Conservation (phyloP, 37 sponge, comb jelly and placozoan species). For the Halisarca cf. caerulea region DNA sequence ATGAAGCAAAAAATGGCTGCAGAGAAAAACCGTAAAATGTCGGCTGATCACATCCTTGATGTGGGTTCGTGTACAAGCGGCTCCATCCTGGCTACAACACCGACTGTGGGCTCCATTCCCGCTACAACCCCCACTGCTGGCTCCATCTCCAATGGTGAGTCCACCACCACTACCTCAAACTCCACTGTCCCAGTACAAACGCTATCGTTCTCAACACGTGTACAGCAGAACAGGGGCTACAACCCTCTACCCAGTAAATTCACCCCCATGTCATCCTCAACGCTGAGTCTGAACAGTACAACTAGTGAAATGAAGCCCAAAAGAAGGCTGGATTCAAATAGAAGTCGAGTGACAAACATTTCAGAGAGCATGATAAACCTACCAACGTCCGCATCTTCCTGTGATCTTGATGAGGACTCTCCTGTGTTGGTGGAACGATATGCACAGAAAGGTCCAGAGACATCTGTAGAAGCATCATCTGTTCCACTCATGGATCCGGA, state of each 20-base stretch:
- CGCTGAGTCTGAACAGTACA: neutral
- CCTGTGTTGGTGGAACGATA: slow-evolving; percentile 24
- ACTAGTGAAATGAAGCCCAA: slow-evolving; percentile 3
- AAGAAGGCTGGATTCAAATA: neutral
- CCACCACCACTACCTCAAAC: neutral
- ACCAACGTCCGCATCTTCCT: neutral
- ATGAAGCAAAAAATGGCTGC: neutral
- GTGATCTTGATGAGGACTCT: neutral
- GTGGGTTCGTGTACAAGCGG: neutral
- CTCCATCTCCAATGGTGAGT: neutral
- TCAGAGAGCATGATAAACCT: neutral
- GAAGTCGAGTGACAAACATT: neutral
- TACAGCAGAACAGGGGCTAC: neutral
- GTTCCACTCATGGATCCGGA: slow-evolving; percentile 20
- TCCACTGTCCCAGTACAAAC: neutral
- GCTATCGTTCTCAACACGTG: neutral
- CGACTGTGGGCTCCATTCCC: neutral
- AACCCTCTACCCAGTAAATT: slow-evolving; percentile 26
- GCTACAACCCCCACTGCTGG: neutral
- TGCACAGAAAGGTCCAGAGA: slow-evolving; percentile 23
- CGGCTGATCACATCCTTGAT: neutral
- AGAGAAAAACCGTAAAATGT: neutral
- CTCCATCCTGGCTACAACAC: neutral
- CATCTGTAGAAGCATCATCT: neutral
- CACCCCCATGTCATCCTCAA: slow-evolving; percentile 13